These are phyloP conservation scores for Clamator glandarius DNA, from an alignment of 2,797 vertebrate genomes.

Conservation along the genomic window DNA sequence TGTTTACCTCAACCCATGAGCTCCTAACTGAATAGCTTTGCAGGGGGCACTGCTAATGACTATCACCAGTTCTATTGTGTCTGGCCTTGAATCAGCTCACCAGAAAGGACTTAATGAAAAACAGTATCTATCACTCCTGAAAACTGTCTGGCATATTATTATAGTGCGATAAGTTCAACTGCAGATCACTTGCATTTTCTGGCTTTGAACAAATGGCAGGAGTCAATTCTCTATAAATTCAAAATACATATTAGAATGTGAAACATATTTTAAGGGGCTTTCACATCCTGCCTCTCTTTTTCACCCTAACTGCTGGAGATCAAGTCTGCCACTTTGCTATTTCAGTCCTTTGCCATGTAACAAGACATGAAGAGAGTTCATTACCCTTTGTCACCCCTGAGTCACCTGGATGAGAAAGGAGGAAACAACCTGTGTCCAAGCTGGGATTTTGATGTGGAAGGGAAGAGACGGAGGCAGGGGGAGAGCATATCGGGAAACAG, in stretches of 20 bases:
- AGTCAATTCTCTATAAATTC: slow-evolving; percentile 74
- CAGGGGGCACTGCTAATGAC: slow-evolving; percentile 22
- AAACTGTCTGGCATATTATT: slow-evolving; percentile 72
- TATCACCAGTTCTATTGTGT: background rate
- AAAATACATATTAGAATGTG: slow-evolving; percentile 72
- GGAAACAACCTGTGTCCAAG: slow-evolving; percentile 5
- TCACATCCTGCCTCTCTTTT: slow-evolving; percentile 69
- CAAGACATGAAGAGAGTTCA: slow-evolving; percentile 51
- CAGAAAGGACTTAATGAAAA: slow-evolving; percentile 42
- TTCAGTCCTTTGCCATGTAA: slow-evolving; percentile 37
- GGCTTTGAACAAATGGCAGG: slow-evolving; percentile 71
- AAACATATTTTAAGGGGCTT: slow-evolving; percentile 74
- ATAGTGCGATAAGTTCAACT: slow-evolving; percentile 67
- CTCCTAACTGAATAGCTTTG: background rate
- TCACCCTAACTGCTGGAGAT: slow-evolving; percentile 70
- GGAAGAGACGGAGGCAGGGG: background rate
- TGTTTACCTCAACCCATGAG: background rate
- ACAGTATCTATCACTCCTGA: slow-evolving; percentile 68
- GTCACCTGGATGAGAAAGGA: slow-evolving; percentile 19
- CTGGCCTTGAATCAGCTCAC: slow-evolving; percentile 43
- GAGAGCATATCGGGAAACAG: background rate
- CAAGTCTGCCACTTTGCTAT: slow-evolving; percentile 62
- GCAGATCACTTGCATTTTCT: slow-evolving; percentile 66
- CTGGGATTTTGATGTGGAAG: background rate
- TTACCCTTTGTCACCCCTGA: slow-evolving; percentile 12